Conservation (phyloP, 2,888 invertebrate species). For the Epiblema foenella region DNA sequence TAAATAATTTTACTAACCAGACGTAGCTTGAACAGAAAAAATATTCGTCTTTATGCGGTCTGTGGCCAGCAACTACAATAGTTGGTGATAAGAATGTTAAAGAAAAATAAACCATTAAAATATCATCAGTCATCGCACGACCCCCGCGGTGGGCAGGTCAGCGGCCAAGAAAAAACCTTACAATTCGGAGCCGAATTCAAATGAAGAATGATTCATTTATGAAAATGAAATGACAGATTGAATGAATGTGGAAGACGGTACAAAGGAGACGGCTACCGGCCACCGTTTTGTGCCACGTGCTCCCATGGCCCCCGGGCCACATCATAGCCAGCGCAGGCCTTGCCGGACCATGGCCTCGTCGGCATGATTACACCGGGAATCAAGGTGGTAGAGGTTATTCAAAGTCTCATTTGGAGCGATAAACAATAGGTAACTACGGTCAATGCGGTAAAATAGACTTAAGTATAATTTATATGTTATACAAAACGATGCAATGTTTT, state of each 20-base stretch:
- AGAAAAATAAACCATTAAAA: conserved; percentile 84
- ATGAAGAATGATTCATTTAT: conserved; percentile 84
- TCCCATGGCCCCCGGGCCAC: conserved; percentile 50
- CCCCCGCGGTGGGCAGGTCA: conserved; percentile 82
- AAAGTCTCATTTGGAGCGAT: neutral
- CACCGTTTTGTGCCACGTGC: conserved; percentile 72
- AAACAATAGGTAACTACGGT: neutral
- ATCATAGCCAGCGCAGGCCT: too few relatives aligned
- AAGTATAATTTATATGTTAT: too few relatives aligned
- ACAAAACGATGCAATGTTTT: too few relatives aligned
- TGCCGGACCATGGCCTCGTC: too few relatives aligned
- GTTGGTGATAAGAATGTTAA: conserved; percentile 80
- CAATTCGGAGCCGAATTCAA: conserved; percentile 76
- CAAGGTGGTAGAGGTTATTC: neutral
- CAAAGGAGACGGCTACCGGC: conserved; percentile 76
- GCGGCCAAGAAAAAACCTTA: conserved; percentile 74
- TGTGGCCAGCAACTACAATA: conserved; percentile 69
- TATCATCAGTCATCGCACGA: conserved; percentile 79
- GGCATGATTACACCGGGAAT: neutral
- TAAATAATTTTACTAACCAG: conserved; percentile 46
- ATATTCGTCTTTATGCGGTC: conserved; percentile 52
- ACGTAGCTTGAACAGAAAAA: conserved; percentile 45
- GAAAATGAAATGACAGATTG: conserved; percentile 84
- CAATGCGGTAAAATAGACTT: too few relatives aligned
- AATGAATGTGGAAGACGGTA: conserved; percentile 71